Evolutionary conservation across 2,113 vertebrate species (phyloP).

Genomic region (Strix uralensis): DNA sequence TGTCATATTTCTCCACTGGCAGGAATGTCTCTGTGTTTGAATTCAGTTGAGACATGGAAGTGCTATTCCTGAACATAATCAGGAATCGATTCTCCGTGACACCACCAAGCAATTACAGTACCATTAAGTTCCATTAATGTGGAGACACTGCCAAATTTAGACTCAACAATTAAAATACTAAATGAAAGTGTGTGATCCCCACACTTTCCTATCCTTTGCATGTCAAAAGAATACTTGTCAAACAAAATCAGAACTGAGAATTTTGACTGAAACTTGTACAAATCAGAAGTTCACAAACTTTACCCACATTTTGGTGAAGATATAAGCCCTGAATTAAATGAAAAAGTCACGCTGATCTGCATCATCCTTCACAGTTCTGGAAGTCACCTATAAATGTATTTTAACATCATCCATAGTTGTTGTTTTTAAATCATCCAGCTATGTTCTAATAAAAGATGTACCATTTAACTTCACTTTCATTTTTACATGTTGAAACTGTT

Average conservation of each 20-base stretch:
- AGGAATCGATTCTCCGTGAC: constrained; percentile 43
- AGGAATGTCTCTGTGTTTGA: constrained; percentile 3
- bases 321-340: not conserved
- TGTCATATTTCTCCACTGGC: not conserved
- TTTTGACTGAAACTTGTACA: constrained; percentile 22
- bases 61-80: constrained; percentile 56
- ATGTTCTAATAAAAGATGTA: not conserved
- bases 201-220: not conserved
- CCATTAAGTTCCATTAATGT: constrained; percentile 66
- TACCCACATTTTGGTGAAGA: not conserved
- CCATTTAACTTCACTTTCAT: not conserved
- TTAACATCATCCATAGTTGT: not conserved
- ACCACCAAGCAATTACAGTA: constrained; percentile 50
- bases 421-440: not conserved
- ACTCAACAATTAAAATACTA: constrained; percentile 56
- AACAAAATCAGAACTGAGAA: not conserved
- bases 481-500: not conserved
- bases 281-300: constrained; percentile 26
- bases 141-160: constrained; percentile 62
- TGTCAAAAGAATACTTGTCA: constrained; percentile 29
- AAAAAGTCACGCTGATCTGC: not conserved
- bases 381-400: not conserved
- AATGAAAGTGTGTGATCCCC: constrained; percentile 30
- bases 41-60: constrained; percentile 15
- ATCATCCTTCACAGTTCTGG: not conserved